phyloP scores from a whole-genome alignment of 2,113 vertebrate genomes.

The Speoplatyrhinus poulsoni region DNA sequence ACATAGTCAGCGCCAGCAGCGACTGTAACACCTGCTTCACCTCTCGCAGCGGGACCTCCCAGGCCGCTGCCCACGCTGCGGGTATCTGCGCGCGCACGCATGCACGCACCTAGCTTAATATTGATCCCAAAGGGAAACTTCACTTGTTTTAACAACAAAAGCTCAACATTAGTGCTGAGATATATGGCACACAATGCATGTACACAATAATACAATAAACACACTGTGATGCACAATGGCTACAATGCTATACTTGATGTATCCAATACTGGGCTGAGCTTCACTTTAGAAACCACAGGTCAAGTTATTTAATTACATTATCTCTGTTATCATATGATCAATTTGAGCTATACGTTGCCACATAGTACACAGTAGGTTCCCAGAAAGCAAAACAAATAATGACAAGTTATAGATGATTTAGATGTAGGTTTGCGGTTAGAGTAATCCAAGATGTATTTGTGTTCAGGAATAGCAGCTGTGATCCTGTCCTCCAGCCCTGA shows the following conservation, averaged over 20 bases:
- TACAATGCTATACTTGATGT: no score
- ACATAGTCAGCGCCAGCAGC: slow-evolving; percentile 87
- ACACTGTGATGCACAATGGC: background rate
- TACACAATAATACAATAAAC: background rate
- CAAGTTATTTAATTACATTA: no score
- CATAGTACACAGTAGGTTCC: no score
- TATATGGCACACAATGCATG: background rate
- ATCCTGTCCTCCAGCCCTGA: slow-evolving; percentile 74
- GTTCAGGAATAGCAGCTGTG: slow-evolving; percentile 80
- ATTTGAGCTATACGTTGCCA: no score
- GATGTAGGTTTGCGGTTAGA: background rate
- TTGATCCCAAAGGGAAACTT: background rate
- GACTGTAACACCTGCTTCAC: slow-evolving; percentile 89
- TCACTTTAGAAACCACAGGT: no score
- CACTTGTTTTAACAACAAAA: background rate
- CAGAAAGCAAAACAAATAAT: no score
- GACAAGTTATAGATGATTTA: background rate
- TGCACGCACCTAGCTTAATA: no score
- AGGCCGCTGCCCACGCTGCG: slow-evolving; percentile 86
- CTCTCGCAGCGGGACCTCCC: slow-evolving; percentile 84
- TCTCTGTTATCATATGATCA: no score
- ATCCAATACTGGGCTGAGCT: no score
- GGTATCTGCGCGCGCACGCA: slow-evolving; percentile 52
- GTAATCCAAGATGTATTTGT: background rate
- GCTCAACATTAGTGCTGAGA: background rate